Evolutionary conservation across 2,888 invertebrate species (phyloP), one percentile per base, ranked within the genome.

Genomic region (Melikaiella ostensackeni): DNA sequence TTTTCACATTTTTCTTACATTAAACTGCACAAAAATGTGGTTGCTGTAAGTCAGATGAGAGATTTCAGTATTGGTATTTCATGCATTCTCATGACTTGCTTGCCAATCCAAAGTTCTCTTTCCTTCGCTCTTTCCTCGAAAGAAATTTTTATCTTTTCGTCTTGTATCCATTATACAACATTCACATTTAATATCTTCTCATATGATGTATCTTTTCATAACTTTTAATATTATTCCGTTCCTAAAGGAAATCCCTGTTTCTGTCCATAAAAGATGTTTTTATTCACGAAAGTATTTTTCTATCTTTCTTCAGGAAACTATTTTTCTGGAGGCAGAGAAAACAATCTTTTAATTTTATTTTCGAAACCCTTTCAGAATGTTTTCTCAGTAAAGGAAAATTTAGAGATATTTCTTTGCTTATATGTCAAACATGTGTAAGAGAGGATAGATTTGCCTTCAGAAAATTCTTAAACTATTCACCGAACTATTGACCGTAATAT

Each of bases 21-120:
- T 27, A 30, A 59, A 33, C n/a, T n/a, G 35, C 13, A n/a, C 38
- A 13, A 59, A 74, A 74, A 74, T 74, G 57, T 61, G n/a, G 61
- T 27, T 42, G 61, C 59, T 42, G 27, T 38, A 61, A 13, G 59
- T 57, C 75, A 57, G 42, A 16, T 59, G 38, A 11, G 42, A 42
- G 16, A 61, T 50, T n/a, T 50, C 11, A 50, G 70, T 50, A 50
- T 50, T 50, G 50, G 33, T 33, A 70, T 70, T 70, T 50, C 30
- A 70, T 50, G 30, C n/a, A 70, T 70, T 50, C 66, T 66, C 46
- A 66, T 66, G 9, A n/a, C 46, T 66, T 66, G 46, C 66, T 42
- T 66, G n/a, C 50, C 66, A 42, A 66, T 46, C 50, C 70, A 16
- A 19, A 33, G 9, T 70, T 70, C 6, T 50, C 50, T 70, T 46